A percentile compares a stretch with the other conserved stretches of the same genome.
Conservation (phyloP, 2,113 vertebrate genomes). For the Sylvietta virens region DNA sequence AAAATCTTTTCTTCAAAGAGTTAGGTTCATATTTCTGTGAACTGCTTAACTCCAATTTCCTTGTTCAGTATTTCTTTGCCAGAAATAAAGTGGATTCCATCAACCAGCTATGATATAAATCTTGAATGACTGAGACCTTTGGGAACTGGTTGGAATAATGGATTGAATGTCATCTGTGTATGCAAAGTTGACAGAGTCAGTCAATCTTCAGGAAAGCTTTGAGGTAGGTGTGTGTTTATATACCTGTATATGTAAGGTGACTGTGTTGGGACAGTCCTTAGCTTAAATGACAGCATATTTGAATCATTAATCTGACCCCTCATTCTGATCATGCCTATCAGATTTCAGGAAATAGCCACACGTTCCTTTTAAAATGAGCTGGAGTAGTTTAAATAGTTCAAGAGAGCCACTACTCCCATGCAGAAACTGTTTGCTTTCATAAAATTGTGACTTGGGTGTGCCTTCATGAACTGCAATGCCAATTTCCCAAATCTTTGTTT, state of each 20-base stretch:
- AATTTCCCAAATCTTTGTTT: background rate
- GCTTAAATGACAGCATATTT: background rate
- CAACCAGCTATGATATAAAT: conserved; percentile 20
- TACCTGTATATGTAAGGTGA: background rate
- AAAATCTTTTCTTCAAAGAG: background rate
- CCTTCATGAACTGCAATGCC: background rate
- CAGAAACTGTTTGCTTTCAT: background rate
- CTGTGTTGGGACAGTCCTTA: background rate
- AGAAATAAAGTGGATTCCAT: conserved; percentile 8
- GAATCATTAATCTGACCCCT: background rate
- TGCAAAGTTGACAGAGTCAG: conserved; percentile 30
- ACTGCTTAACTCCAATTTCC: background rate
- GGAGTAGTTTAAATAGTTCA: background rate
- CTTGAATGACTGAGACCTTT: conserved; percentile 42
- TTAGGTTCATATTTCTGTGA: background rate
- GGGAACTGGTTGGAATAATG: conserved; percentile 2
- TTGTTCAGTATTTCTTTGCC: background rate
- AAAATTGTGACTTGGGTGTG: background rate
- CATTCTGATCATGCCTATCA: background rate
- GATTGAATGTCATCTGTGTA: conserved; percentile 18
- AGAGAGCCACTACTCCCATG: background rate
- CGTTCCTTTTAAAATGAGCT: background rate
- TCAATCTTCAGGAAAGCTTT: conserved; percentile 14
- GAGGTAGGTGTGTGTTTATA: background rate
- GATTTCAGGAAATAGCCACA: background rate